These are phyloP conservation scores for Drosophila rhopaloa DNA, from an alignment of 1,140 invertebrate genomes.

Conservation along the genomic window DNA sequence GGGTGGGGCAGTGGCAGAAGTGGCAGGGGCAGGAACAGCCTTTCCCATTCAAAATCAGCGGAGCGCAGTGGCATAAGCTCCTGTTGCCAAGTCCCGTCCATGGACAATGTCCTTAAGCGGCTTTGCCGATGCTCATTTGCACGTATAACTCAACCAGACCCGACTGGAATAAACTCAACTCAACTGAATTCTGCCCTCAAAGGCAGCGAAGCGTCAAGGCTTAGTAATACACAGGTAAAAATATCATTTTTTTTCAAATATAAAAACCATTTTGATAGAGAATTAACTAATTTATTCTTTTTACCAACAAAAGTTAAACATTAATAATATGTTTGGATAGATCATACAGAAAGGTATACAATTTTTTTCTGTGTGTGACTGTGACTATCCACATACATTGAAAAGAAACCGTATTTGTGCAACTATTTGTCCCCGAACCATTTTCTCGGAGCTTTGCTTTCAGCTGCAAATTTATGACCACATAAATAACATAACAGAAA, in stretches of 20 bases:
- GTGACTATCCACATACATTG: neutral
- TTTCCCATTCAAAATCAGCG: constrained; percentile 71
- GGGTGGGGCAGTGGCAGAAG: neutral
- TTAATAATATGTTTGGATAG: neutral
- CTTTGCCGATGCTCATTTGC: constrained; percentile 76
- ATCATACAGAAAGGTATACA: neutral
- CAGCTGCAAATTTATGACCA: constrained; percentile 79
- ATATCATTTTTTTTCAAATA: neutral
- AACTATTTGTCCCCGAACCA: constrained; percentile 54
- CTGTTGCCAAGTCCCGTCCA: constrained; percentile 50
- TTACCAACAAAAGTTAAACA: too few species aligned
- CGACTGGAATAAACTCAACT: constrained; percentile 34
- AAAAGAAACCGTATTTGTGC: constrained; percentile 12
- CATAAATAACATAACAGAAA: constrained; percentile 78
- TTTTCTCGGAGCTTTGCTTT: constrained; percentile 71
- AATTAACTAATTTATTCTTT: too few species aligned
- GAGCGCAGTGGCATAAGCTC: constrained; percentile 72
- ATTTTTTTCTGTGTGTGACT: constrained; percentile 7
- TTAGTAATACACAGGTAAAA: constrained; percentile 36
- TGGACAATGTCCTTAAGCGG: constrained; percentile 67
- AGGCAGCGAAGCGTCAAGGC: constrained; percentile 72
- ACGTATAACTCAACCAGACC: constrained; percentile 51
- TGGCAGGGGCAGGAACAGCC: constrained; percentile 1
- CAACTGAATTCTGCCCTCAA: constrained; percentile 10
- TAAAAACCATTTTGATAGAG: neutral